A percentile compares a stretch with the other conserved stretches of the same genome.
Conservation (phyloP, 2,113 vertebrate genomes). For the Lynx canadensis region DNA sequence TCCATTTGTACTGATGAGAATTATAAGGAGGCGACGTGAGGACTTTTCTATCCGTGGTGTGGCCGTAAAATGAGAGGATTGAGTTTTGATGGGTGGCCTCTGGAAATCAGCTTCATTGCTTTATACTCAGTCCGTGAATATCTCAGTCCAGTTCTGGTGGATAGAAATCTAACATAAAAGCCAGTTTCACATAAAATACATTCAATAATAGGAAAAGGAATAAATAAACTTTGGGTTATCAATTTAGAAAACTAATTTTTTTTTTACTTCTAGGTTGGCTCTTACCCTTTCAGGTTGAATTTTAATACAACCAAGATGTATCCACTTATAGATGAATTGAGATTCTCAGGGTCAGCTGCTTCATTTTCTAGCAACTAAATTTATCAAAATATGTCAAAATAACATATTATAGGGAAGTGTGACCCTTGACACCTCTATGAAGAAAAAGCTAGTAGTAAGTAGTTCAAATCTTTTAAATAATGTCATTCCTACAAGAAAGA, state of each 20-base stretch:
- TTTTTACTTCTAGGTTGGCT: neutral
- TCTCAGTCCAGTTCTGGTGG: neutral
- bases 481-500: constrained; percentile 67
- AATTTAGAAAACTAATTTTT: neutral
- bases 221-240: constrained; percentile 28
- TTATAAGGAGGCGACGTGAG: neutral
- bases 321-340: constrained; percentile 21
- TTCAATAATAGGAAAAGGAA: neutral
- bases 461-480: constrained; percentile 72
- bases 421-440: constrained; percentile 61
- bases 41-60: neutral
- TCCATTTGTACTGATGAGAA: neutral
- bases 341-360: constrained; percentile 42
- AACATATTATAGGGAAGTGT: constrained; percentile 42
- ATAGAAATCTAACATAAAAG: constrained; percentile 8
- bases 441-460: constrained; percentile 57
- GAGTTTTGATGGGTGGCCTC: neutral
- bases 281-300: constrained; percentile 11
- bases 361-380: constrained; percentile 62
- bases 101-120: neutral
- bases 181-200: neutral
- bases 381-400: constrained; percentile 71
- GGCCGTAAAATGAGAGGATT: neutral
- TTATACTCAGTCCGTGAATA: neutral
- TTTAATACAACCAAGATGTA: constrained; percentile 32